Evolutionary conservation across 2,797 vertebrate species (phyloP).

Genomic region (Takifugu rubripes): DNA sequence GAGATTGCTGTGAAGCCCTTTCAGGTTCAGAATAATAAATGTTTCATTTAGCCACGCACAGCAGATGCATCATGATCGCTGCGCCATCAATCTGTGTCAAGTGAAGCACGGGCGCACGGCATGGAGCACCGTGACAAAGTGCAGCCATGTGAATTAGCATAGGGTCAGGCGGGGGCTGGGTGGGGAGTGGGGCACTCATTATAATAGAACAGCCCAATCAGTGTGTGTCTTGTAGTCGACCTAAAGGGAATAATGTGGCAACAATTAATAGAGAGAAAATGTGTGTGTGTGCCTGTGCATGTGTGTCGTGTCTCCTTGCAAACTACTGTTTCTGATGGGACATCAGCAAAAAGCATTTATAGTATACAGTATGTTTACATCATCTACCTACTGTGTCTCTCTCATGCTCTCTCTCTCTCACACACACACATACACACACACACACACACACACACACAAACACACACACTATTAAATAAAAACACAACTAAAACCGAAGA

Average conservation of each 20-base stretch:
- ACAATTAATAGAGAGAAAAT: slow-evolving; percentile 45
- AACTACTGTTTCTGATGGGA: slow-evolving; percentile 11
- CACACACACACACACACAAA: slow-evolving; percentile 9
- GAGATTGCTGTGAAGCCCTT: slow-evolving; percentile 16
- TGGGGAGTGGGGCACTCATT: slow-evolving; percentile 21
- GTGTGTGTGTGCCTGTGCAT: slow-evolving; percentile 6
- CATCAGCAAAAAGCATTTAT: too few species aligned
- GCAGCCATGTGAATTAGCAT: slow-evolving; percentile 12
- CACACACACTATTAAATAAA: background rate
- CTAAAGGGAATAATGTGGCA: slow-evolving; percentile 37
- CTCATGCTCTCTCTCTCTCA: too few species aligned
- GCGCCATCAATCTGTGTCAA: slow-evolving; percentile 12
- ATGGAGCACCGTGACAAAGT: slow-evolving; percentile 3
- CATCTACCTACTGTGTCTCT: too few species aligned
- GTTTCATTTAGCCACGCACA: slow-evolving; percentile 14
- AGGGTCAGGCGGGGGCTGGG: slow-evolving; percentile 5
- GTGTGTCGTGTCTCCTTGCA: slow-evolving; percentile 1
- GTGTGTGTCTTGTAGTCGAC: slow-evolving; percentile 42
- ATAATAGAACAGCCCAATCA: slow-evolving; percentile 18
- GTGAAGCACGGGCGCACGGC: background rate
- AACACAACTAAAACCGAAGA: background rate
- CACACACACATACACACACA: background rate
- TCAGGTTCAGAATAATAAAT: slow-evolving; percentile 19
- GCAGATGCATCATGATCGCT: slow-evolving; percentile 16
- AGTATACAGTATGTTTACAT: too few species aligned